A percentile compares a stretch with the other conserved stretches of the same genome.
phyloP scores from a whole-genome alignment of 2,113 vertebrate species.

The Cochlearius cochlearius region DNA sequence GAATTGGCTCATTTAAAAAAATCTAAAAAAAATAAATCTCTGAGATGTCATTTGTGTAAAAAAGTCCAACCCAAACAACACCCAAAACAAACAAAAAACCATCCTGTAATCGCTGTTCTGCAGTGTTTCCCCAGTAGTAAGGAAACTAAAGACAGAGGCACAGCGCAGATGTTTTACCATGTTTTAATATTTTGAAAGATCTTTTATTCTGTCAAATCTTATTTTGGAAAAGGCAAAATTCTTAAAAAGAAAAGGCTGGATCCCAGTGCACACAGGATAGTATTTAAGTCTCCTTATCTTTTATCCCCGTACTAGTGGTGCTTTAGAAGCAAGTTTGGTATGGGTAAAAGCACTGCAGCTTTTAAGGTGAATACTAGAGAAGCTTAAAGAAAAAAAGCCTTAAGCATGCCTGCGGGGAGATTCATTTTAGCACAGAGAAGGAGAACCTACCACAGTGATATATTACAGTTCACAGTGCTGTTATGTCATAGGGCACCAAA shows the following conservation, averaged over 20 bases:
- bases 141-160: not conserved
- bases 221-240: not conserved
- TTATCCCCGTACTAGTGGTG: not conserved
- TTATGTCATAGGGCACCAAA: not conserved
- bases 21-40: not conserved
- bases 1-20: not conserved
- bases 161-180: not conserved
- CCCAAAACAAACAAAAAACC: not conserved
- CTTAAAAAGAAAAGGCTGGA: not conserved
- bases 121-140: not conserved
- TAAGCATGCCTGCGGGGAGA: slow-evolving; percentile 6
- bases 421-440: not conserved
- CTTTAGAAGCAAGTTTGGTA: not conserved
- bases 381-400: slow-evolving; percentile 21
- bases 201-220: not conserved
- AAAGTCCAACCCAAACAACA: not conserved
- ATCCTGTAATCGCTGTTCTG: not conserved
- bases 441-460: not conserved
- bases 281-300: not conserved
- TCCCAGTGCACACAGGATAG: not conserved
- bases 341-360: not conserved
- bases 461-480: not conserved
- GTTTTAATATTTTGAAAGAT: not conserved
- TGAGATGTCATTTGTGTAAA: not conserved
- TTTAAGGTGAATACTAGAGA: not conserved